A percentile compares a stretch with the other conserved stretches of the same genome.
Conservation (phyloP, 1,140 invertebrate species). For the Drosophila leontia region DNA sequence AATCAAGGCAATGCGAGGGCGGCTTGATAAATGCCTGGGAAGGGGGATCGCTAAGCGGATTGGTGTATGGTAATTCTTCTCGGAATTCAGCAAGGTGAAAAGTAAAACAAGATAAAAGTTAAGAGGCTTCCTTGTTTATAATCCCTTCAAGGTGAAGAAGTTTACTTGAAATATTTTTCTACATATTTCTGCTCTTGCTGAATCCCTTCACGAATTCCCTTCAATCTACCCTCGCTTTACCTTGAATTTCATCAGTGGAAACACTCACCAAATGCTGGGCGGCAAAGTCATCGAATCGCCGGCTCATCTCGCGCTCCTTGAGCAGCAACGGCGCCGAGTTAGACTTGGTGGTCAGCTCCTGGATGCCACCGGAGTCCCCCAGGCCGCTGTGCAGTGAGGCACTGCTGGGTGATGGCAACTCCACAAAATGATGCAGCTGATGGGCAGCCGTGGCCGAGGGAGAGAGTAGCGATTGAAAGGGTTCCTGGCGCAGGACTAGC, state of each 20-base stretch:
- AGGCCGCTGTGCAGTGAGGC: slow-evolving; percentile 80
- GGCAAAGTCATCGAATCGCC: slow-evolving; percentile 74
- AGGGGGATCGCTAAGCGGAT: slow-evolving; percentile 27
- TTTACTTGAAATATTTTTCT: background rate
- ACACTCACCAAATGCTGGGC: slow-evolving; percentile 80
- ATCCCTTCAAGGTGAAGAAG: background rate
- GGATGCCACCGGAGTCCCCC: slow-evolving; percentile 72
- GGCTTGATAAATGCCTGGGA: slow-evolving; percentile 16
- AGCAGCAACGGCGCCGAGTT: slow-evolving; percentile 83
- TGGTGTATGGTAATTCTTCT: slow-evolving; percentile 5
- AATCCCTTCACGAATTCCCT: background rate
- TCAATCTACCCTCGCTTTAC: slow-evolving; percentile 15
- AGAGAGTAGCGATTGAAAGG: slow-evolving; percentile 75
- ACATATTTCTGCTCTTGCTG: too few relatives aligned
- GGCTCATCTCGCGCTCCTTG: slow-evolving; percentile 74
- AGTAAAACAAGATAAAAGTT: background rate
- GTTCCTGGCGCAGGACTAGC: slow-evolving; percentile 73
- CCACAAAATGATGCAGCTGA: slow-evolving; percentile 73
- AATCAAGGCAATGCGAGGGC: slow-evolving; percentile 56
- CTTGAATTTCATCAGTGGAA: background rate
- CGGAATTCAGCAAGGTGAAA: slow-evolving; percentile 13
- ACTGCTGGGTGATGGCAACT: slow-evolving; percentile 82
- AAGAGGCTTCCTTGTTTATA: background rate
- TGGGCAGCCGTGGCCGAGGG: slow-evolving; percentile 50
- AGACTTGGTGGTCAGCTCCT: slow-evolving; percentile 83